phyloP scores from a whole-genome alignment of 1,140 invertebrate species.

The Stenopsyche tienmushanensis region DNA sequence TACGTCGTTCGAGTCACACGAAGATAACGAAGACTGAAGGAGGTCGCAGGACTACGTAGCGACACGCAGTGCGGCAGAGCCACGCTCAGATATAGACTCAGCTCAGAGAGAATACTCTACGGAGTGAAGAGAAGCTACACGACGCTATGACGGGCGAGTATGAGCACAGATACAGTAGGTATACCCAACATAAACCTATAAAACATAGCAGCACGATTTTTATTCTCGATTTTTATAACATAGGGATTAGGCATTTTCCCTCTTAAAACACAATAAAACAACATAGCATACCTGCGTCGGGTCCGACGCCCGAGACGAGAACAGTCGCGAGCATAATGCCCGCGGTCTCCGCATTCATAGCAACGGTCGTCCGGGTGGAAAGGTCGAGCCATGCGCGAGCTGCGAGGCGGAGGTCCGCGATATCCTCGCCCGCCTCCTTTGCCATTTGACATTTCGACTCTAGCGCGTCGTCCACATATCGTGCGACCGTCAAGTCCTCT shows the following conservation, averaged over 20 bases:
- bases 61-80: slow-evolving; percentile 22
- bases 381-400: slow-evolving; percentile 59
- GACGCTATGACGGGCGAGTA: slow-evolving; percentile 38
- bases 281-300: slow-evolving; percentile 56
- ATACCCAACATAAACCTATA: slow-evolving; percentile 41
- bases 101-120: slow-evolving; percentile 33
- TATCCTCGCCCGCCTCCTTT: slow-evolving; percentile 68
- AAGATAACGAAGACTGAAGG: slow-evolving; percentile 30
- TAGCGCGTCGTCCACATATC: slow-evolving; percentile 84
- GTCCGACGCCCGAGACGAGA: slow-evolving; percentile 61
- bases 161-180: slow-evolving; percentile 40
- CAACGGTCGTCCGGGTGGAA: slow-evolving; percentile 84
- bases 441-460: slow-evolving; percentile 90
- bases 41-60: slow-evolving; percentile 34
- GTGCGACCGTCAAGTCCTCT: slow-evolving; percentile 70
- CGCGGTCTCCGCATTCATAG: slow-evolving; percentile 89
- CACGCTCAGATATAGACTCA: slow-evolving; percentile 6
- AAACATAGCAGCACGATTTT: slow-evolving; percentile 40
- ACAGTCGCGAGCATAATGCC: slow-evolving; percentile 91
- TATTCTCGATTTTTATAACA: slow-evolving; percentile 26
- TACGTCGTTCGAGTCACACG: slow-evolving; percentile 32
- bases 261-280: slow-evolving; percentile 12
- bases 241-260: background rate
- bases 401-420: slow-evolving; percentile 55
- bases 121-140: slow-evolving; percentile 40